Evolutionary conservation across 64 coral and sea anemone genomes (phyloP), one percentile per base, ranked within the genome.

Genomic region (Porites australiensis): DNA sequence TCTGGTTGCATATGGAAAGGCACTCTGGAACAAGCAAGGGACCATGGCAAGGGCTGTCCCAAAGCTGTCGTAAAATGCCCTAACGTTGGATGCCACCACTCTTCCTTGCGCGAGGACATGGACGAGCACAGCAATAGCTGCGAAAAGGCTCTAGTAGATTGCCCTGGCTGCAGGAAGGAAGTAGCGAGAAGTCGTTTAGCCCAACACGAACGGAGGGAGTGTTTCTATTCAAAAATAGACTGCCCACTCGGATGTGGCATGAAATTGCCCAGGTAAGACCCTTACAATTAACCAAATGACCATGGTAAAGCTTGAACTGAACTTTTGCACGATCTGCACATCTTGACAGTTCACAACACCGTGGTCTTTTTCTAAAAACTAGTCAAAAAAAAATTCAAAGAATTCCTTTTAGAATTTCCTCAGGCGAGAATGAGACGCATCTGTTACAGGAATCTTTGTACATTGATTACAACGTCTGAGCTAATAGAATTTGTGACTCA

Each of bases 31-130:
- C 65, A 68, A 19, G 65, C 65, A 68, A 14, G 65, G 18, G 65
- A 68, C 65, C 65, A 68, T 68, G 65, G 14, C 8, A 68, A 68
- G 65, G 65, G 65, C 65, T 68, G 65, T 68, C 65, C 65, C 65
- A 68, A 68, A 68, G 65, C 65, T 68, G 65, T 68, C 65, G 65
- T 68, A 15, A 68, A 68, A 68, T 68, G 65, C 22, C 65, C 65
- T 68, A 68, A 68, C 22, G 65, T 68, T n/a, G 65, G 65, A 68
- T 68, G 65, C 65, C 65, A 68, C 65, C 65, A 68, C 65, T 68
- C 65, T 68, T 68, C 65, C 65, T 68, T 68, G 65, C 65, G 65
- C 65, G 65, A 68, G n/a, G n/a, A 68, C 65, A 68, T 68, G 65
- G n/a, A 68, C 65, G 65, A 15, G 65, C 65, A 68, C 65, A 68